A percentile compares a stretch with the other conserved stretches of the same genome.
Conservation (phyloP, 2,888 invertebrate genomes). For the Tuberolachnus salignus region DNA sequence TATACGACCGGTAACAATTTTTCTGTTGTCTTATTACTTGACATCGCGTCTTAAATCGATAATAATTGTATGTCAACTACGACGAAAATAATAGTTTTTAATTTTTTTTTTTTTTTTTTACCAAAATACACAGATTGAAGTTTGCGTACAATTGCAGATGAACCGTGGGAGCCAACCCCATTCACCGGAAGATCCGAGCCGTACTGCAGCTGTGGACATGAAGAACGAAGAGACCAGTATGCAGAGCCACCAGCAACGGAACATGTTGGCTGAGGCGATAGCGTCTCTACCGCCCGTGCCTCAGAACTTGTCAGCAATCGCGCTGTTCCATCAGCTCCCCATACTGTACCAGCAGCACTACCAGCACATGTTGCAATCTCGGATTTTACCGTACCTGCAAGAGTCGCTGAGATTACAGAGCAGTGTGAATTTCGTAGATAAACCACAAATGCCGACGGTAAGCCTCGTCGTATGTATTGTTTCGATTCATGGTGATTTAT, state of each 20-base stretch:
- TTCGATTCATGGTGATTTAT: neutral
- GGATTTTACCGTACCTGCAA: constrained; percentile 51
- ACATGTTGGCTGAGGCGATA: constrained; percentile 51
- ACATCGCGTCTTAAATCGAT: too few relatives aligned
- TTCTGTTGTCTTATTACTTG: too few relatives aligned
- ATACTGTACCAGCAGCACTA: constrained; percentile 58
- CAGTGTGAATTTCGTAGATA: constrained; percentile 22
- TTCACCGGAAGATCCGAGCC: constrained; percentile 31
- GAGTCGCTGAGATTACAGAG: constrained; percentile 53
- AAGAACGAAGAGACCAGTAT: constrained; percentile 41
- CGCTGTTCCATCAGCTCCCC: constrained; percentile 55
- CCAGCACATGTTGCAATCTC: constrained; percentile 56
- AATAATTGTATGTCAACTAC: too few relatives aligned
- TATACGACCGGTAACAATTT: too few relatives aligned
- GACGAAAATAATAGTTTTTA: too few relatives aligned
- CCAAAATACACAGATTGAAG: too few relatives aligned
- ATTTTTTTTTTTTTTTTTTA: too few relatives aligned
- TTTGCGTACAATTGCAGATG: constrained; percentile 27
- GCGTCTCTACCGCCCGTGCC: constrained; percentile 44
- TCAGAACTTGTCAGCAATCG: constrained; percentile 44
- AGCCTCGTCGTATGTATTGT: neutral
- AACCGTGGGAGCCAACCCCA: constrained; percentile 38
- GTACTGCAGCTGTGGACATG: constrained; percentile 10
- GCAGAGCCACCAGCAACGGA: constrained; percentile 43
- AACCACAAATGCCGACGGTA: constrained; percentile 25